Evolutionary conservation across 1,140 invertebrate species (phyloP).

Genomic region (Pentalonia nigronervosa): DNA sequence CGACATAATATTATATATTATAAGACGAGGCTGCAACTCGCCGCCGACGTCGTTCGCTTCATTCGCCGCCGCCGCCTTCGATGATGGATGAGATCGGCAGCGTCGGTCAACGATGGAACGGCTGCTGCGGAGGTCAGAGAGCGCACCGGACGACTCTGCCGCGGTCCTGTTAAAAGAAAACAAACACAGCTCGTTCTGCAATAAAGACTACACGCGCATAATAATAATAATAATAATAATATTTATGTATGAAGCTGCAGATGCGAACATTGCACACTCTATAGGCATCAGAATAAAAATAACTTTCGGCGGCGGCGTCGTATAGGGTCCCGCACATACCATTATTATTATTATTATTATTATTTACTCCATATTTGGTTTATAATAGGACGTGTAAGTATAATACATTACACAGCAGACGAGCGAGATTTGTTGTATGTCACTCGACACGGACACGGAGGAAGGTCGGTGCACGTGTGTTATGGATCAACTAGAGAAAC

Average conservation of each 20-base stretch:
- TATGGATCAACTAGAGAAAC: background rate
- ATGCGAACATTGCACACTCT: no score
- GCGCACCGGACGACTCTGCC: background rate
- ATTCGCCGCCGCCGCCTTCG: background rate
- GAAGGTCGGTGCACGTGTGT: background rate
- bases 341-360: background rate
- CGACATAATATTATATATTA: background rate
- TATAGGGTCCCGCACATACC: no score
- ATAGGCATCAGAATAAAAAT: background rate
- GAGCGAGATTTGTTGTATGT: background rate
- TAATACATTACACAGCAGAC: background rate
- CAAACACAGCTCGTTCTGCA: background rate
- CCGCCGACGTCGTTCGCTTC: background rate
- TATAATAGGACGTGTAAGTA: background rate
- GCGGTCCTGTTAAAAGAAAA: background rate
- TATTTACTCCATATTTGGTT: background rate
- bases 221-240: background rate
- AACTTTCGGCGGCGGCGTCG: background rate
- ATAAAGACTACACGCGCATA: background rate
- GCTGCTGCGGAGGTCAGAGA: background rate
- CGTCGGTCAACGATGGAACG: background rate
- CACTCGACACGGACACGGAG: background rate
- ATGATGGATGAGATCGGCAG: slow-evolving; percentile 10
- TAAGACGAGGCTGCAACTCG: background rate
- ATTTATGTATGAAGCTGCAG: background rate